Conservation (phyloP, 1,140 invertebrate species). For the Hormaphis cornu region DNA sequence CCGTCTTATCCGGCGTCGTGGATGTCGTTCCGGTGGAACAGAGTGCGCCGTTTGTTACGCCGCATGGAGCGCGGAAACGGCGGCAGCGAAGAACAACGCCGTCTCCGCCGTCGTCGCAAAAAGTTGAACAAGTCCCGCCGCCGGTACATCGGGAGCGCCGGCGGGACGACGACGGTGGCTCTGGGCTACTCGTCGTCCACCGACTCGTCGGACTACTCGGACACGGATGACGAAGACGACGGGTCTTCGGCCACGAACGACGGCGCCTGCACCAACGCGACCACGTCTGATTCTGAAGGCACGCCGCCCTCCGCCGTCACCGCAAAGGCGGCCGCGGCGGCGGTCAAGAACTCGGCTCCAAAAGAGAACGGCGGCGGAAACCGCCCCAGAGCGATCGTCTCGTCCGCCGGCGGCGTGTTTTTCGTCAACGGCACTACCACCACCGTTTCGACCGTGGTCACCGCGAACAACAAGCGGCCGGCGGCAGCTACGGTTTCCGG, state of each 20-base stretch:
- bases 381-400: not conserved
- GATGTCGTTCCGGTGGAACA: conserved; percentile 14
- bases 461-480: not conserved
- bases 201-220: not conserved
- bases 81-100: not conserved
- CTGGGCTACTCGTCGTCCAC: not conserved
- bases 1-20: conserved; percentile 1
- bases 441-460: not conserved
- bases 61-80: not conserved
- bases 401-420: not conserved
- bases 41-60: not conserved
- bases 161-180: not conserved
- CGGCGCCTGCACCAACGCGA: not conserved
- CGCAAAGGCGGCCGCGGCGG: not conserved
- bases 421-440: not conserved
- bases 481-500: no score
- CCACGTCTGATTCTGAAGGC: not conserved
- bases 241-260: not conserved
- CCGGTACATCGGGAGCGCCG: not conserved
- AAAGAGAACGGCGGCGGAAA: not conserved
- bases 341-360: not conserved
- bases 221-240: conserved; percentile 3
- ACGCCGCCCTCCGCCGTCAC: no score
- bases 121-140: not conserved
- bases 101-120: not conserved